Base-by-base conservation (phyloP, 2,888 invertebrate species). In the Hypena proboscidalis region DNA sequence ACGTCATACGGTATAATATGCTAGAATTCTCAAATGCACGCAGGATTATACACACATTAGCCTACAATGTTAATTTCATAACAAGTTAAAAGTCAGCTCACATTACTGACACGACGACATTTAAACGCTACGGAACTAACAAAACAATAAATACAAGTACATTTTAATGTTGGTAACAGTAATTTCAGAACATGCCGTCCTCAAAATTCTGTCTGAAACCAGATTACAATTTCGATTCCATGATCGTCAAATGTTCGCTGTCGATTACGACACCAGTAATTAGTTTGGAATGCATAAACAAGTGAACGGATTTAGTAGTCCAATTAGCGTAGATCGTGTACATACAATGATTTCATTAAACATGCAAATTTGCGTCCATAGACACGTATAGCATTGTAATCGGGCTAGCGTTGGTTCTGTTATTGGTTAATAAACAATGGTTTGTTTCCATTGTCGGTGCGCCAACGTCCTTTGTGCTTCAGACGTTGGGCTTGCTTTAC, bases 271-370 rank as follows among this genome's bases (percentile, higher is more conserved):
- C 59, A 61, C 58, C 45, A 53, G 45, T 75, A 77, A 82, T 81
- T 80, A 77, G 74, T 78, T 70, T 69, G 51, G 58, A 67, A 77
- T 76, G 71, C 74, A 77, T 77, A 81, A 77, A 76, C 77, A 76
- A 74, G 69, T 70, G 70, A 70, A 62, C 63, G 73, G 75, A 80
- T 81, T 83, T 81, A 81, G 69, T 74, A 73, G 73, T 73, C 73
- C 78, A 84, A 84, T 83, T 84, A 83, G 70, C 65, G 70, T 67
- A 65, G 76, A 74, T 78, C 77, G 76, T 76, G 77, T 76, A 75
- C 78, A 80, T 72, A 76, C 81, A 79, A 83, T 84, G 80, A 84
- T 83, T 85, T 80, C 82, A 85, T 83, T 83, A 80, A 80, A 79
- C 80, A 83, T 85, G 85, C 79, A 85, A 84, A 85, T 86, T 77